Evolutionary conservation across 2,113 vertebrate genomes (phyloP).

Genomic region (Saccopteryx leptura): DNA sequence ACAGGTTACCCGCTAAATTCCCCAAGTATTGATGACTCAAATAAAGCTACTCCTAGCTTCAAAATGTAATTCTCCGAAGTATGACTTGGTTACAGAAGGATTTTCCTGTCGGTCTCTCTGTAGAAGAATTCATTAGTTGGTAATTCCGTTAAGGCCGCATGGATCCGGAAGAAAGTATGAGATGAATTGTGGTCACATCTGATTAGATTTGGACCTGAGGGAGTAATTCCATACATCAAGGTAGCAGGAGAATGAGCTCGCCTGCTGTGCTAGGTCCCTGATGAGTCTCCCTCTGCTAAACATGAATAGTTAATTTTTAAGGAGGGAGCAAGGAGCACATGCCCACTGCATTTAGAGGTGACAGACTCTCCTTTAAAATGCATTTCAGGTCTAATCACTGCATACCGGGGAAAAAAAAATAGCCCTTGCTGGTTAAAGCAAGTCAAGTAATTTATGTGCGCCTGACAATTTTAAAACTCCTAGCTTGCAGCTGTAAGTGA

Average conservation of each 20-base stretch:
- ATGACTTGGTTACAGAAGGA: conserved; percentile 37
- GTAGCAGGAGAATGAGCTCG: conserved; percentile 73
- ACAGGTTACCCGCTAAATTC: not conserved
- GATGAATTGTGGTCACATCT: conserved; percentile 74
- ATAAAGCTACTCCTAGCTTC: conserved; percentile 26
- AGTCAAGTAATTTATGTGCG: conserved; percentile 73
- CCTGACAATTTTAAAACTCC: conserved; percentile 67
- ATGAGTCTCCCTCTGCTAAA: conserved; percentile 70
- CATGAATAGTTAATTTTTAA: conserved; percentile 78
- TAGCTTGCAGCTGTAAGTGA: conserved; percentile 51
- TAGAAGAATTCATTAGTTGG: conserved; percentile 71
- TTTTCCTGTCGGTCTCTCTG: conserved; percentile 23
- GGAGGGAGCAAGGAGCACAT: conserved; percentile 30
- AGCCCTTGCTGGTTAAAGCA: conserved; percentile 64
- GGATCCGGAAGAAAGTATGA: conserved; percentile 63
- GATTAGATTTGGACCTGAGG: conserved; percentile 72
- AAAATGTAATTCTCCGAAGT: conserved; percentile 61
- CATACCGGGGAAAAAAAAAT: conserved; percentile 16
- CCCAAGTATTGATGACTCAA: conserved; percentile 19
- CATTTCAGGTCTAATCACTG: conserved; percentile 64
- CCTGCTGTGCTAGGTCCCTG: conserved; percentile 18
- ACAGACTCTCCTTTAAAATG: conserved; percentile 64
- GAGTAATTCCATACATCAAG: conserved; percentile 75
- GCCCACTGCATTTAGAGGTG: conserved; percentile 46
- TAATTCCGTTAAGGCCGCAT: conserved; percentile 51